These are phyloP conservation scores for Microcebus tavaratra DNA, from an alignment of 2,113 vertebrate species.

Conservation along the genomic window DNA sequence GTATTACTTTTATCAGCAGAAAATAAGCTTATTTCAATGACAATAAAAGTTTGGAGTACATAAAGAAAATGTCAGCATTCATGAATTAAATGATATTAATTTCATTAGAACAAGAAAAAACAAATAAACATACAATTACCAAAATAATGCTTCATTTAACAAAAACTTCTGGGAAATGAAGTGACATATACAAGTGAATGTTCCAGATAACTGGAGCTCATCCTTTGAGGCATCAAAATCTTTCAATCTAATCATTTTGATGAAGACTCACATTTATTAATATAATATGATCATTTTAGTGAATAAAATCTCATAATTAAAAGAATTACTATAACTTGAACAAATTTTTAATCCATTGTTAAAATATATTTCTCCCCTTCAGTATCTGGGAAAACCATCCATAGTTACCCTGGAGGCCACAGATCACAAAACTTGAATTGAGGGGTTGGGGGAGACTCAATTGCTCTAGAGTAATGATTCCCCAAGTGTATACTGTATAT, in stretches of 20 bases:
- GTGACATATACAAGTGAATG: not conserved
- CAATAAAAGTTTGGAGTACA: not conserved
- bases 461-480: not conserved
- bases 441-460: too few species aligned
- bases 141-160: not conserved
- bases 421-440: not conserved
- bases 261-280: not conserved
- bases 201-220: not conserved
- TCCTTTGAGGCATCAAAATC: not conserved
- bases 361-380: not conserved
- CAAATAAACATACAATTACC: not conserved
- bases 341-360: not conserved
- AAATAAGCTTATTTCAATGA: constrained; percentile 27
- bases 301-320: not conserved
- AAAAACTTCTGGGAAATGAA: constrained; percentile 22
- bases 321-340: not conserved
- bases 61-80: constrained; percentile 15
- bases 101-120: not conserved
- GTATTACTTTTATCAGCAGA: not conserved
- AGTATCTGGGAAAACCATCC: not conserved
- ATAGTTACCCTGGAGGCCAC: not conserved
- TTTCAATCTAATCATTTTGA: constrained; percentile 20
- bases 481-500: not conserved
- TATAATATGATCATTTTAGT: not conserved
- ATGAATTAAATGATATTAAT: not conserved